Conservation (phyloP, 2,113 vertebrate species). For the Pterocles gutturalis region DNA sequence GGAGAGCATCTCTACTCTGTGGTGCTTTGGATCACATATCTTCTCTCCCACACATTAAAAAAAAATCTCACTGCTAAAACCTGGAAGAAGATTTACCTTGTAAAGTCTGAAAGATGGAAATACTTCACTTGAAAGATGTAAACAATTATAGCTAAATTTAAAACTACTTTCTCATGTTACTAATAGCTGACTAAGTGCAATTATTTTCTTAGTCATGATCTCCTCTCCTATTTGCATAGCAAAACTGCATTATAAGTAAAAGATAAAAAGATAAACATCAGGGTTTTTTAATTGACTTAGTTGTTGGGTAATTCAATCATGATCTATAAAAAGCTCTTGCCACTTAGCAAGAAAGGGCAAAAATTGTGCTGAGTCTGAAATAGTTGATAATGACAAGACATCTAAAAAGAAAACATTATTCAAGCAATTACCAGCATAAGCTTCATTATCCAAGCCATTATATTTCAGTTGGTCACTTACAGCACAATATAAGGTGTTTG, state of each 20-base stretch:
- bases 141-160: not conserved
- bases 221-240: not conserved
- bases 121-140: not conserved
- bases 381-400: not conserved
- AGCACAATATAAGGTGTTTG: not conserved
- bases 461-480: not conserved
- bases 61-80: not conserved
- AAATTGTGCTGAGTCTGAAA: constrained; percentile 10
- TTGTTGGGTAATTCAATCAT: not conserved
- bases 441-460: not conserved
- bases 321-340: not conserved
- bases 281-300: constrained; percentile 26
- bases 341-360: not conserved
- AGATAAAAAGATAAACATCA: constrained; percentile 12
- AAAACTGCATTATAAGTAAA: not conserved
- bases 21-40: not conserved
- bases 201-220: constrained; percentile 39
- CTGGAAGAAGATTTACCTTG: not conserved
- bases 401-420: constrained; percentile 11
- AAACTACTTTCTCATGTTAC: constrained; percentile 22
- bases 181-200: constrained; percentile 25
- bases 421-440: not conserved
- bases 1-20: not conserved
- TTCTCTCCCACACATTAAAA: not conserved
- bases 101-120: not conserved